Conservation (phyloP, 2,113 vertebrate species). For the Phrynocephalus versicolor region DNA sequence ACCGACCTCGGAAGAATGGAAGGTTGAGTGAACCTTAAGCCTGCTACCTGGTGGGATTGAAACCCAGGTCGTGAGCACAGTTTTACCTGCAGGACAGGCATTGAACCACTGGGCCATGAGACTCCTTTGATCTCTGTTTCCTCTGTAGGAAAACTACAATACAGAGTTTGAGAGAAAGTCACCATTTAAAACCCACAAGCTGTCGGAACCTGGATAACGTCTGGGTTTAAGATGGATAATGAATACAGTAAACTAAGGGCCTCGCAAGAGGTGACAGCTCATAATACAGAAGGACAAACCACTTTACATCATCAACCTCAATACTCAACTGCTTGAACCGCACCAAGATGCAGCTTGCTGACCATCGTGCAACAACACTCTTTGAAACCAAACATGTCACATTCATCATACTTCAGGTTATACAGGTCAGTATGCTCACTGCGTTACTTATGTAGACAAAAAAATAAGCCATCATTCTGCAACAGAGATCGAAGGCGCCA, state of each 20-base stretch:
- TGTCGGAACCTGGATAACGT: neutral
- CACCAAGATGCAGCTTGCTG: slow-evolving; percentile 39
- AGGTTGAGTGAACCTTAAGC: too few relatives aligned
- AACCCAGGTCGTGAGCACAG: too few relatives aligned
- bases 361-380: slow-evolving; percentile 44
- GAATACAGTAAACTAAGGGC: neutral
- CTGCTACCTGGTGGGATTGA: too few relatives aligned
- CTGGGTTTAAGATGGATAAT: slow-evolving; percentile 17
- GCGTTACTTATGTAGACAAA: slow-evolving; percentile 33
- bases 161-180: neutral
- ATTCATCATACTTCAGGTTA: slow-evolving; percentile 21
- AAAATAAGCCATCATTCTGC: slow-evolving; percentile 39
- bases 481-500: slow-evolving; percentile 21
- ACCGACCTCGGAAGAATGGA: too few relatives aligned
- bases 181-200: neutral
- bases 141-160: neutral
- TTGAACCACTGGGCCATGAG: too few relatives aligned
- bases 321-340: slow-evolving; percentile 34
- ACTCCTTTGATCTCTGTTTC: too few relatives aligned
- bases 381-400: slow-evolving; percentile 45
- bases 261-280: neutral
- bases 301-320: slow-evolving; percentile 30
- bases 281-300: slow-evolving; percentile 54
- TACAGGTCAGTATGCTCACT: slow-evolving; percentile 25
- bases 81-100: too few relatives aligned